phyloP scores from a whole-genome alignment of 1,140 invertebrate species.

The Drosophila mayri region DNA sequence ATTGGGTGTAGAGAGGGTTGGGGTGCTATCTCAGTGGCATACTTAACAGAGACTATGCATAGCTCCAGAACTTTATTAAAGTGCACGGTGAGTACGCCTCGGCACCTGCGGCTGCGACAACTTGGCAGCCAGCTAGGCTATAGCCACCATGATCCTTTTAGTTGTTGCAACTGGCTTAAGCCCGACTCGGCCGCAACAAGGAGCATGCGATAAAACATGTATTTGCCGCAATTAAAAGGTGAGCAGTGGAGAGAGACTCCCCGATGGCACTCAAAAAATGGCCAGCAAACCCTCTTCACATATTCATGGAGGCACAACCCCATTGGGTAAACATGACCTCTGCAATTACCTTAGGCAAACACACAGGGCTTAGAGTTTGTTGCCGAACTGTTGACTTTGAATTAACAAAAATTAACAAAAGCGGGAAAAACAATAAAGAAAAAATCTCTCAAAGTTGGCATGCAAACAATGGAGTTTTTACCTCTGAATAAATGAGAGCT shows the following conservation, averaged over 20 bases:
- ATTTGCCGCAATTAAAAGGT: conserved; percentile 66
- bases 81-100: conserved; percentile 54
- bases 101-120: conserved; percentile 61
- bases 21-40: conserved; percentile 31
- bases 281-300: conserved; percentile 25
- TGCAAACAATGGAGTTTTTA: conserved; percentile 43
- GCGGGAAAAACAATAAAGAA: conserved; percentile 15
- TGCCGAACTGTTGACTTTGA: conserved; percentile 68
- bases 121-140: conserved; percentile 32
- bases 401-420: conserved; percentile 68
- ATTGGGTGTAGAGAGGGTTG: background rate
- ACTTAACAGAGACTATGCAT: conserved; percentile 44
- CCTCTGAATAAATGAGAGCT: conserved; percentile 5
- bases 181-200: conserved; percentile 6
- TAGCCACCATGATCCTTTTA: conserved; percentile 41
- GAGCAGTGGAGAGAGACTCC: background rate
- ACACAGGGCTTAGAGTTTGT: conserved; percentile 46
- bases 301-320: conserved; percentile 54
- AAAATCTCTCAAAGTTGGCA: conserved; percentile 9
- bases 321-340: conserved; percentile 57
- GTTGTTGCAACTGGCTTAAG: conserved; percentile 42
- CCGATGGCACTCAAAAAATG: conserved; percentile 11
- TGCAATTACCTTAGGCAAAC: conserved; percentile 69
- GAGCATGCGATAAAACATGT: conserved; percentile 60
- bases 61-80: conserved; percentile 63